Conservation (phyloP, 2,113 vertebrate species). For the Ahaetulla prasina region DNA sequence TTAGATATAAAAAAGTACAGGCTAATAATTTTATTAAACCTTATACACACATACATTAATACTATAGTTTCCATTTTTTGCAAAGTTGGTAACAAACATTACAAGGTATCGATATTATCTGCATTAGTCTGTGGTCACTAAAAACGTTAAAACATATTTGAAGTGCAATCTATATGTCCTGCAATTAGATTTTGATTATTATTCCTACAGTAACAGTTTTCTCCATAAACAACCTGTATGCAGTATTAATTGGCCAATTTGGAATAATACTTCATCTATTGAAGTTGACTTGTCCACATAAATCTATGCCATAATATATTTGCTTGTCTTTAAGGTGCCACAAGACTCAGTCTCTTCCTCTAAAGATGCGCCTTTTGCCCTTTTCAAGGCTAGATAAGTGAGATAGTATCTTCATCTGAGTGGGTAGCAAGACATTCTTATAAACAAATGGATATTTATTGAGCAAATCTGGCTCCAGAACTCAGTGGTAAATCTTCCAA, state of each 20-base stretch:
- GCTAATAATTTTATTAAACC: neutral
- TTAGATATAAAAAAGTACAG: neutral
- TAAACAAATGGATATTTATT: neutral
- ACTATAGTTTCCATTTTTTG: neutral
- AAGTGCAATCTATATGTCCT: neutral
- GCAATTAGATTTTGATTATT: neutral
- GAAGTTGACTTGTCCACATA: neutral
- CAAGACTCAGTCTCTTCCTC: neutral
- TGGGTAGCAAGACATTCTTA: neutral
- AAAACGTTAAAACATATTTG: neutral
- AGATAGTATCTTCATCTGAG: neutral
- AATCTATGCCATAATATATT: neutral
- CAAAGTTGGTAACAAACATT: neutral
- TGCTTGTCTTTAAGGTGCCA: neutral
- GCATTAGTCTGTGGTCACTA: neutral
- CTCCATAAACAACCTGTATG: neutral
- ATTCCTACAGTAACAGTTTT: neutral
- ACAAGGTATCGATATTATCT: neutral
- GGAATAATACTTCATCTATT: neutral
- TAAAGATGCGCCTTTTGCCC: neutral
- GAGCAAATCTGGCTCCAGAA: constrained; percentile 10
- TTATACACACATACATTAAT: neutral
- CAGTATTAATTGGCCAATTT: neutral
- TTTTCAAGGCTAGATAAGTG: neutral
- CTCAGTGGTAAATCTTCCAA: neutral